A percentile compares a stretch with the other conserved stretches of the same genome.
These are phyloP conservation scores for Lordiphosa clarofinis DNA, from an alignment of 1,140 invertebrate species.

Conservation along the genomic window DNA sequence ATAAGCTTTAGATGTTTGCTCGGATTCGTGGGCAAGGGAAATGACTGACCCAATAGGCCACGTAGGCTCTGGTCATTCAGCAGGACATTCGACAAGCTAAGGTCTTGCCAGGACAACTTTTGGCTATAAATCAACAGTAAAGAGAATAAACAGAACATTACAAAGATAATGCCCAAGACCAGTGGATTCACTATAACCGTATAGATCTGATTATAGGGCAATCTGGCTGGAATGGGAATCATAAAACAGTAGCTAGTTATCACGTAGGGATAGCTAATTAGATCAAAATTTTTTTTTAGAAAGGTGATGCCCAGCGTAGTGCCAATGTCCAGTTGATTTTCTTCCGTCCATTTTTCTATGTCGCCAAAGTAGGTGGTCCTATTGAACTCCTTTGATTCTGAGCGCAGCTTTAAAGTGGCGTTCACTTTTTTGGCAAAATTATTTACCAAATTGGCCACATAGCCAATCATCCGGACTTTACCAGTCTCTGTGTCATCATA, in stretches of 20 bases:
- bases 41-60: conserved; percentile 53
- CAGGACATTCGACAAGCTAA: conserved; percentile 33
- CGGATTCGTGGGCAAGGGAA: conserved; percentile 21
- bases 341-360: neutral
- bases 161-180: conserved; percentile 27
- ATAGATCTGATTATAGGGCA: conserved; percentile 46
- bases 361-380: neutral
- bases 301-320: conserved; percentile 9
- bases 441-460: conserved; percentile 30
- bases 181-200: conserved; percentile 32
- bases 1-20: conserved; percentile 43
- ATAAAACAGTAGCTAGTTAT: conserved; percentile 45
- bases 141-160: conserved; percentile 43
- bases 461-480: conserved; percentile 33
- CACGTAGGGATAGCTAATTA: conserved; percentile 42
- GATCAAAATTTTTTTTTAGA: neutral
- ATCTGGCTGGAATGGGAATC: conserved; percentile 34
- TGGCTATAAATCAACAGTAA: conserved; percentile 44
- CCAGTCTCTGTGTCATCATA: conserved; percentile 14
- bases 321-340: conserved; percentile 39
- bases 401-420: conserved; percentile 29
- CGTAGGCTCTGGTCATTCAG: conserved; percentile 57
- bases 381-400: neutral
- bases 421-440: conserved; percentile 44
- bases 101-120: conserved; percentile 27